These are phyloP conservation scores for Fulica atra DNA, from an alignment of 2,113 vertebrate genomes.

Conservation along the genomic window DNA sequence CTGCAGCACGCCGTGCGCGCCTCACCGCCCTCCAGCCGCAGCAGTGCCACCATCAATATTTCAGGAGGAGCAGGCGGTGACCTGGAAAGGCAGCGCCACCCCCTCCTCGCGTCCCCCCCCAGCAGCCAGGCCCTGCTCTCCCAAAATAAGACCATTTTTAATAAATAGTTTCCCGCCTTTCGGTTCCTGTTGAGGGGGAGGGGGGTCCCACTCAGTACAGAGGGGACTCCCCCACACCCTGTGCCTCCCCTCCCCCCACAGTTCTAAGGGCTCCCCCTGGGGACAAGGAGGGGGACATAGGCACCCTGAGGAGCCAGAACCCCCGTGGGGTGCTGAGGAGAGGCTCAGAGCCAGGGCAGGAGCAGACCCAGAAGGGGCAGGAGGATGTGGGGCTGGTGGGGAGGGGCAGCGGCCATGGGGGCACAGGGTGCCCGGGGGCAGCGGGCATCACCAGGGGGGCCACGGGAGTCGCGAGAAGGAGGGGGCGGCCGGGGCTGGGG, in stretches of 20 bases:
- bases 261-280: background rate
- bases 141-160: conserved; percentile 83
- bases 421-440: background rate
- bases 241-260: background rate
- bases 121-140: conserved; percentile 6
- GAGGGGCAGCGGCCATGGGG: background rate
- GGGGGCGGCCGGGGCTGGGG: conserved; percentile 56
- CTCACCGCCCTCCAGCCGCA: background rate
- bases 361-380: conserved; percentile 2
- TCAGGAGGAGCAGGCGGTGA: conserved; percentile 73
- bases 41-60: conserved; percentile 75
- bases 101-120: background rate
- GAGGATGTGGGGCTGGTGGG: background rate
- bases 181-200: conserved; percentile 3
- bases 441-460: background rate
- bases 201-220: background rate
- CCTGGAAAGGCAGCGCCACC: conserved; percentile 64
- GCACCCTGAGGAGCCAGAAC: background rate
- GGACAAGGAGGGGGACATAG: background rate
- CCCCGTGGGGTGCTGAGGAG: background rate
- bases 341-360: conserved; percentile 8
- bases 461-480: background rate
- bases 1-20: background rate
- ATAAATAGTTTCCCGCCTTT: conserved; percentile 75
- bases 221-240: background rate